Conservation (phyloP, 1,140 invertebrate genomes). For the Trachelipus rathkii region DNA sequence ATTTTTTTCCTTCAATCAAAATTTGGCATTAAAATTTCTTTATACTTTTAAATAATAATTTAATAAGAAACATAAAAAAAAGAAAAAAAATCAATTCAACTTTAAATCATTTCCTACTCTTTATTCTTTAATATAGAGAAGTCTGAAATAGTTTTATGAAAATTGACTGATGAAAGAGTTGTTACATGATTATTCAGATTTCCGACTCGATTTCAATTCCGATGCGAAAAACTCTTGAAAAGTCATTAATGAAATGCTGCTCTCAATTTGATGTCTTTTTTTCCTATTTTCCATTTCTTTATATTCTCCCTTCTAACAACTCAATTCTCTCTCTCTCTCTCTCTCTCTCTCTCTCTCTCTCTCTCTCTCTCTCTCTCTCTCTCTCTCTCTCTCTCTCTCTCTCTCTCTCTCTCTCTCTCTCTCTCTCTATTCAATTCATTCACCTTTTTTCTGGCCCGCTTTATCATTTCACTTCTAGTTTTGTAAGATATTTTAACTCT, state of each 20-base stretch:
- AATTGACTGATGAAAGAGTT: neutral
- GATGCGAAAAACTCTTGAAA: slow-evolving; percentile 3
- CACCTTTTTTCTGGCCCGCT: too few species aligned
- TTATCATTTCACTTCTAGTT: too few species aligned
- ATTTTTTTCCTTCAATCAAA: too few species aligned
- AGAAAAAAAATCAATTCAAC: too few species aligned
- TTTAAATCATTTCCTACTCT: too few species aligned
- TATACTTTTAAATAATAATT: too few species aligned
- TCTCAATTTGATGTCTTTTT: neutral
- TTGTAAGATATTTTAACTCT: too few species aligned
- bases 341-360: slow-evolving; percentile 19
- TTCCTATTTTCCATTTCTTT: too few species aligned
- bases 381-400: slow-evolving; percentile 16
- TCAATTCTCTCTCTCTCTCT: neutral
- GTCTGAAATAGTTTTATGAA: neutral
- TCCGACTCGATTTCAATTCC: neutral
- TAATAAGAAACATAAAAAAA: too few species aligned
- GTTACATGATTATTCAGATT: neutral
- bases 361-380: slow-evolving; percentile 21
- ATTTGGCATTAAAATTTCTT: too few species aligned
- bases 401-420: slow-evolving; percentile 30
- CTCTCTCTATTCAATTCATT: slow-evolving; percentile 21
- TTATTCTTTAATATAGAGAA: too few species aligned
- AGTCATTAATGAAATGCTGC: slow-evolving; percentile 8
- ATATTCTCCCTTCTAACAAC: too few species aligned